These are phyloP conservation scores for Malurus leucopterus DNA, from an alignment of 2,797 vertebrate species.

Conservation along the genomic window DNA sequence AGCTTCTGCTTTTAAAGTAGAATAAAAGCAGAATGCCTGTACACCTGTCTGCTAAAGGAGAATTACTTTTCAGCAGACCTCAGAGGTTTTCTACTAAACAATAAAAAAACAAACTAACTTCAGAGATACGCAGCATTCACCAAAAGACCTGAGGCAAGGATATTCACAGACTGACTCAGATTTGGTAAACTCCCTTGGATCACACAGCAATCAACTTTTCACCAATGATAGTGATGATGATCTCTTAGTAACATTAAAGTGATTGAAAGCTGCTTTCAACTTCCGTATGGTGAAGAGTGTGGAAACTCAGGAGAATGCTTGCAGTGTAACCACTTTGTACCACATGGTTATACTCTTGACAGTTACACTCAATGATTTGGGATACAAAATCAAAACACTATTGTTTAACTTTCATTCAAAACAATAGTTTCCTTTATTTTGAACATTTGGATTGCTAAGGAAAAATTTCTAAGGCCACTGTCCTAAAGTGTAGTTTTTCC, in stretches of 20 bases:
- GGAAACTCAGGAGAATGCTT: neutral
- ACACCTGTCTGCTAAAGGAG: accelerated
- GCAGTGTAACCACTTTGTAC: neutral
- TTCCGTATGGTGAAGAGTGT: neutral
- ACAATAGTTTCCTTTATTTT: slow-evolving; percentile 66
- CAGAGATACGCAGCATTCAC: neutral
- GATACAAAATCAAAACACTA: slow-evolving; percentile 36
- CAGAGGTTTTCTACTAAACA: neutral
- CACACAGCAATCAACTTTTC: neutral
- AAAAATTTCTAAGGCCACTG: slow-evolving; percentile 56
- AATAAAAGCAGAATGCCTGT: neutral
- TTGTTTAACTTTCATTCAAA: slow-evolving; percentile 50
- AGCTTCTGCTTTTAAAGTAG: neutral
- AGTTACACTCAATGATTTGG: slow-evolving; percentile 61
- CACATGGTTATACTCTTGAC: neutral
- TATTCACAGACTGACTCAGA: neutral
- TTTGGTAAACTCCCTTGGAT: neutral
- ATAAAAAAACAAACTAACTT: neutral
- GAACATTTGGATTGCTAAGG: slow-evolving; percentile 66
- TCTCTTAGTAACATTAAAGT: neutral
- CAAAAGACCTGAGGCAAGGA: neutral
- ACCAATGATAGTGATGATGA: neutral
- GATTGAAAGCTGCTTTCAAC: neutral
- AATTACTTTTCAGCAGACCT: neutral
- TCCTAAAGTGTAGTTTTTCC: slow-evolving; percentile 71